Evolutionary conservation across 2,797 vertebrate genomes (phyloP), one percentile per base, ranked within the genome.

Genomic region (Capromys pilorides): DNA sequence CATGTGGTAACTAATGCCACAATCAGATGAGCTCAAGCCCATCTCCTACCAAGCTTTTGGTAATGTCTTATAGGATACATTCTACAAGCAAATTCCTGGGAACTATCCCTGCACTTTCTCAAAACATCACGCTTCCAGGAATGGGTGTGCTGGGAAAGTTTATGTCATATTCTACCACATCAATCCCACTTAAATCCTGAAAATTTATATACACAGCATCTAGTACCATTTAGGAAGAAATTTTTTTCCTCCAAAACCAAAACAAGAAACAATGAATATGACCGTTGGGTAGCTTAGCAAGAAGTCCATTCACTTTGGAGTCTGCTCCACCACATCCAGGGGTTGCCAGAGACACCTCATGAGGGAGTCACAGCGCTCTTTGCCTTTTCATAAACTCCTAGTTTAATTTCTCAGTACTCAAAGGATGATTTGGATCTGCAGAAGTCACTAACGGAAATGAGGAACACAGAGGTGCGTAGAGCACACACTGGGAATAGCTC

Each of bases 311-410:
- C 49, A 86, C 97, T 97, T 41, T 39, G 96, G 96, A 95, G 96
- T 95, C 94, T 98, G 96, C 62, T 98, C 96, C 45, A 99, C 98
- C 86, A 98, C 98, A 97, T 99, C 99, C 97, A 99, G 96, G 64
- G 99, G 98, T 82, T 99, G 99, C 99, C 99, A 99, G 97, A 98
- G 99, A 98, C 99, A 99, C 97, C 98, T 98, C 99, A 99, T 99
- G 97, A 99, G 98, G 51, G 99, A 98, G 59, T 99, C 98, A 0
- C 99, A 99, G 39, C 99, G 98, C 97, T 99, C 99, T 98, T 99
- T 99, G 31, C 99, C 99, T 97, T 98, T 98, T 96, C 99, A 99
- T 99, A 97, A 98, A 99, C 66, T 99, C 98, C 96, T 98, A 99
- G 98, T 99, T 99, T 98, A 99, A 98, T 93, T 98, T 97, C 79